These are phyloP conservation scores for Nomada flava DNA, from an alignment of 2,888 invertebrate species.

Conservation along the genomic window DNA sequence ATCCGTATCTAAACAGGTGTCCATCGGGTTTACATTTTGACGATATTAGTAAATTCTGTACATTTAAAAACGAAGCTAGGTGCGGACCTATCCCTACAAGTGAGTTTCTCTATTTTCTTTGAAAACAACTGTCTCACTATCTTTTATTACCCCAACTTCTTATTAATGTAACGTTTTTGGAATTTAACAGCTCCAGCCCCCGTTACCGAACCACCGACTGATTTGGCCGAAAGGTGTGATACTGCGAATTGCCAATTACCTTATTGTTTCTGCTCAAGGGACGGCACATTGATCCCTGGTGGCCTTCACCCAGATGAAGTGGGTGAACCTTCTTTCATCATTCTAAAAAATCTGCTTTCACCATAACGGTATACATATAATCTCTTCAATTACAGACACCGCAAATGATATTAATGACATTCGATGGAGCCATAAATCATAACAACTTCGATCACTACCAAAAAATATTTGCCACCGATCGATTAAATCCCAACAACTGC, in stretches of 20 bases:
- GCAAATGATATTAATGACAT: conserved; percentile 96
- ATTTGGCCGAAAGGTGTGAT: conserved; percentile 93
- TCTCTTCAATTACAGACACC: conserved; percentile 88
- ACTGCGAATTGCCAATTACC: conserved; percentile 91
- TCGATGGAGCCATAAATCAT: conserved; percentile 96
- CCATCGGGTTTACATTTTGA: conserved; percentile 96
- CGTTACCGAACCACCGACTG: conserved; percentile 91
- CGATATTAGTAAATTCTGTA: conserved; percentile 95
- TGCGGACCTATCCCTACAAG: conserved; percentile 96
- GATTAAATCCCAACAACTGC: conserved; percentile 95
- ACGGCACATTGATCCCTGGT: conserved; percentile 95
- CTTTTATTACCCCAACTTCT: background rate
- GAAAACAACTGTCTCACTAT: background rate
- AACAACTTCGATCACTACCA: conserved; percentile 95
- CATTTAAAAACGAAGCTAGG: conserved; percentile 94
- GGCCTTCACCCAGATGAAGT: conserved; percentile 93
- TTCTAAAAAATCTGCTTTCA: background rate
- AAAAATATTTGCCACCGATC: conserved; percentile 92
- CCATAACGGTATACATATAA: background rate
- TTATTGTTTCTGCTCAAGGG: conserved; percentile 96
- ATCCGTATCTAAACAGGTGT: conserved; percentile 94
- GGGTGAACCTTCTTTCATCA: conserved; percentile 55
- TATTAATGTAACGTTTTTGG: conserved; percentile 1
- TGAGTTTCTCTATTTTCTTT: conserved; percentile 85
- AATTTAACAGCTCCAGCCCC: conserved; percentile 90